Base-by-base conservation (phyloP, 2,888 invertebrate species). In the Euzophera pinguis region DNA sequence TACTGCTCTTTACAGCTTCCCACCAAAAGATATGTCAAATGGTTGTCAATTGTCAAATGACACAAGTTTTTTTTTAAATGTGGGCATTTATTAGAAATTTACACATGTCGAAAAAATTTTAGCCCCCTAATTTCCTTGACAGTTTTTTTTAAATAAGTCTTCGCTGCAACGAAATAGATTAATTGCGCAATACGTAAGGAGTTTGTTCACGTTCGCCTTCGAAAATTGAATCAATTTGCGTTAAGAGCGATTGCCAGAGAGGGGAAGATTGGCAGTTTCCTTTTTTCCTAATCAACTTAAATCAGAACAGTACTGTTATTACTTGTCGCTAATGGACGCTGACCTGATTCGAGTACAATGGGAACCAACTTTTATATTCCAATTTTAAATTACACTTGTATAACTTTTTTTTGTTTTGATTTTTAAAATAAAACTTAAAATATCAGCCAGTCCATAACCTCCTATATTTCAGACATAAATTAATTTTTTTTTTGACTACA, bases 141-240 rank as follows among this genome's bases (percentile, higher is more conserved):
- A 2, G n/a, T n/a, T n/a, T 16, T 16, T 8, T 1, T 1, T 9
- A 43, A 27, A 43, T 3, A 12, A 12, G 22, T 29, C 27, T 7
- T 27, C 3, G 13, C 29, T 29, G 8, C 12, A 5, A 43, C 9
- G 10, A 29, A 12, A 43, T 27, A 29, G 12, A 13, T 57, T 22
- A 64, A 62, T 65, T 47, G 52, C 1, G n/a, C 13, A 42, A 43
- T 47, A 37, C 32, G 22, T 14, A 13, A 5, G 37, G 39, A 42
- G 41, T 48, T 55, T 50, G 49, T 58, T 56, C 47, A 51, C 60
- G 60, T 61, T 55, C 61, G 67, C 61, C 67, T 62, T 60, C 39
- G 65, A 67, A 70, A 78, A 78, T 75, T 69, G 67, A 77, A 76
- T 77, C 78, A 79, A 75, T 78, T 78, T 75, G 66, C 70, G 67